Percentiles rank a stretch among this genome's conserved stretches.
phyloP scores from a whole-genome alignment of 2,113 vertebrate genomes.

The Neoarius graeffei region DNA sequence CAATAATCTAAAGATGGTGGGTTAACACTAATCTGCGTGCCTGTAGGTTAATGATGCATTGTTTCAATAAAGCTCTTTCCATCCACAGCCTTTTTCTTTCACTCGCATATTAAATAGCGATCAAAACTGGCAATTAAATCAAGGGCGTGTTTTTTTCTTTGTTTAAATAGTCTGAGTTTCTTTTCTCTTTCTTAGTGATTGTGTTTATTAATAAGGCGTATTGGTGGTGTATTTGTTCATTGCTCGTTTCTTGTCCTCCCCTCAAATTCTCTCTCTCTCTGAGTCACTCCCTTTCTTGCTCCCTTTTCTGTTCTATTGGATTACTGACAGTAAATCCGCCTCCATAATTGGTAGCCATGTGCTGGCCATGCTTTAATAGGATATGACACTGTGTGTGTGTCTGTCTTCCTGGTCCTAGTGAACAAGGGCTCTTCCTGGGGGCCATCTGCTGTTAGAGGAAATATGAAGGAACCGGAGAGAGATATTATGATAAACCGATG shows the following conservation, averaged over 20 bases:
- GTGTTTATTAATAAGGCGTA: neutral
- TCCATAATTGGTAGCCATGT: conserved; percentile 71
- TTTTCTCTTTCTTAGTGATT: neutral
- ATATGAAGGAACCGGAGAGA: conserved; percentile 1
- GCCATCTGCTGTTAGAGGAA: conserved; percentile 71
- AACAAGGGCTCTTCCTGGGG: conserved; percentile 57
- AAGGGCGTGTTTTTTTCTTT: neutral
- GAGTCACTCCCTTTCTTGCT: neutral
- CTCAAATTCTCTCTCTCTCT: conserved; percentile 10
- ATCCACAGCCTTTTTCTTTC: neutral
- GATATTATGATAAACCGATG: neutral
- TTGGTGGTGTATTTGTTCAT: neutral
- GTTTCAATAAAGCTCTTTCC: conserved; percentile 1
- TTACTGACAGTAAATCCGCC: conserved; percentile 70
- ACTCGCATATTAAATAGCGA: neutral
- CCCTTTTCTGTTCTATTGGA: conserved; percentile 55
- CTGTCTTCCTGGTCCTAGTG: conserved; percentile 52
- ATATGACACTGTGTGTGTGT: conserved; percentile 62
- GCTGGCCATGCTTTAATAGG: conserved; percentile 73
- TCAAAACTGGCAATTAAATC: neutral
- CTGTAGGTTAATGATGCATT: conserved; percentile 42
- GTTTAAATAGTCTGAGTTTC: neutral
- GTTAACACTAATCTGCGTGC: conserved; percentile 43
- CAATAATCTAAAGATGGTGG: conserved; percentile 44
- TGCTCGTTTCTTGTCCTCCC: neutral